Conservation (phyloP, 2,113 vertebrate species). For the Nettapus auritus region DNA sequence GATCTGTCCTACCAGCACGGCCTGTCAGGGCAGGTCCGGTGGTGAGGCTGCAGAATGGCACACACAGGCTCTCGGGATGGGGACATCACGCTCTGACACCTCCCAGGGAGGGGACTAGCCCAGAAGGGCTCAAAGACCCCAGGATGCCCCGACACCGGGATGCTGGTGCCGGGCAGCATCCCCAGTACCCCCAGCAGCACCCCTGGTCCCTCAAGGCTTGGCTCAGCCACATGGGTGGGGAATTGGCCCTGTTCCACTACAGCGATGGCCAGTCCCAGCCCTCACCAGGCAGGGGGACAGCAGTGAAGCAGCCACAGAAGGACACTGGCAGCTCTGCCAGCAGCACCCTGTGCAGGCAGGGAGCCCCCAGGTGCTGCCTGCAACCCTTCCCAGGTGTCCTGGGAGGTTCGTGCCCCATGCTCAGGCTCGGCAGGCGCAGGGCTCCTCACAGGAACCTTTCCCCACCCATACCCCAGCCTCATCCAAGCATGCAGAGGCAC, state of each 20-base stretch:
- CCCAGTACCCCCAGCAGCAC: not conserved
- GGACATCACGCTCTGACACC: not conserved
- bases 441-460: not conserved
- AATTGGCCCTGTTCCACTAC: rapidly evolving
- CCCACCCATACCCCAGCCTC: not conserved
- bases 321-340: not conserved
- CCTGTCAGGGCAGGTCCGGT: not conserved
- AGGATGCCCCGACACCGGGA: not conserved
- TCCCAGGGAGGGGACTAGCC: rapidly evolving
- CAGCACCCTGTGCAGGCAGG: not conserved
- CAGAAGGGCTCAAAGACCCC: not conserved
- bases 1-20: not conserved
- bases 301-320: not conserved
- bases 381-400: not conserved
- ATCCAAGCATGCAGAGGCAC: rapidly evolving
- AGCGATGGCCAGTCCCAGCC: rapidly evolving
- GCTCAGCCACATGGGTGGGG: rapidly evolving
- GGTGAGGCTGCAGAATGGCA: not conserved
- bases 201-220: not conserved
- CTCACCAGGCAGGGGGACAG: rapidly evolving
- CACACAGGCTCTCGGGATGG: rapidly evolving
- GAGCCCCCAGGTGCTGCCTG: rapidly evolving
- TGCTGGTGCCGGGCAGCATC: not conserved
- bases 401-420: not conserved
- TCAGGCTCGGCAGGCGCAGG: rapidly evolving